phyloP scores from a whole-genome alignment of 2,797 vertebrate genomes.

The Acanthornis magna region DNA sequence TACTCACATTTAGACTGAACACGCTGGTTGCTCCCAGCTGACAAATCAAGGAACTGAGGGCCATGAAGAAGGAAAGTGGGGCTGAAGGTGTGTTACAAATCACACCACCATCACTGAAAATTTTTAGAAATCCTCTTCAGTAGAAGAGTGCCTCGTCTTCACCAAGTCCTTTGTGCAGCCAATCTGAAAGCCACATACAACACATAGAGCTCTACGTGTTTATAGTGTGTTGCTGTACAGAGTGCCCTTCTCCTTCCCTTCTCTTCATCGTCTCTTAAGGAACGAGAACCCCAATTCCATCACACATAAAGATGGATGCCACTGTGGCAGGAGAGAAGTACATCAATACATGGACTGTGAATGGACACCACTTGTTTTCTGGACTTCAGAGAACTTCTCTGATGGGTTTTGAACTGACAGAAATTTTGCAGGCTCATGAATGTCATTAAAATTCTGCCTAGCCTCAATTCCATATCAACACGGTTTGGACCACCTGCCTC shows the following conservation, averaged over 20 bases:
- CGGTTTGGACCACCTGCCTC: neutral
- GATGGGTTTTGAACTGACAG: neutral
- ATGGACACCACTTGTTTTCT: neutral
- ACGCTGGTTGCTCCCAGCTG: neutral
- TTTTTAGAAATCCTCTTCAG: neutral
- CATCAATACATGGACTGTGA: neutral
- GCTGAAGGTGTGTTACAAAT: neutral
- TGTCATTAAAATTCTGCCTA: neutral
- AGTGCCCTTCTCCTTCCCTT: neutral
- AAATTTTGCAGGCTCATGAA: neutral
- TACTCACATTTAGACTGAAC: neutral
- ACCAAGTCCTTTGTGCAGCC: neutral
- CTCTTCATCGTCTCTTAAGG: neutral
- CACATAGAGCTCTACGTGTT: neutral
- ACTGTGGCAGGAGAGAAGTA: neutral
- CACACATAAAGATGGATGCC: neutral
- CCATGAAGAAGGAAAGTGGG: neutral
- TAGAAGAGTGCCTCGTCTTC: neutral
- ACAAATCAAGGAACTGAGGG: neutral
- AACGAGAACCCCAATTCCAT: neutral
- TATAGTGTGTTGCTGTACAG: fast-evolving
- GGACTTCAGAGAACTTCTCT: neutral
- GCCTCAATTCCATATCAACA: neutral
- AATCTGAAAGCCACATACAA: neutral
- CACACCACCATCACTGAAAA: neutral